Evolutionary conservation across 2,113 vertebrate genomes (phyloP), one percentile per base, ranked within the genome.

Genomic region (Pelobates fuscus): DNA sequence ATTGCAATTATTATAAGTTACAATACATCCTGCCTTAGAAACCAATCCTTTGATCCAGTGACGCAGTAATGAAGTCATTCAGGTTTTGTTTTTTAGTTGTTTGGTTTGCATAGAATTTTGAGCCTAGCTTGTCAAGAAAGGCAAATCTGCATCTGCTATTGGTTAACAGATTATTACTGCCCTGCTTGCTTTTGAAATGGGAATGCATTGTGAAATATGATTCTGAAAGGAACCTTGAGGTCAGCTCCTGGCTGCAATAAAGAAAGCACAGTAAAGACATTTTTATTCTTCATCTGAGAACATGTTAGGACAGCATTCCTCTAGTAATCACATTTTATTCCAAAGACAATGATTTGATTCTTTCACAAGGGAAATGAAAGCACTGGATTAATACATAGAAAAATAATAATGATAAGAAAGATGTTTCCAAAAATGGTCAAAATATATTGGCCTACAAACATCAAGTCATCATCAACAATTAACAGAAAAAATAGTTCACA

Each of bases 251-350:
- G 61, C 30, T 8, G 49, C 15, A n/a, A 14, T 64, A 24, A 23
- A 49, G 27, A 64, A 73, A n/a, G 37, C 24, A 60, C 18, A 27
- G 54, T 37, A 27, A 17, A 63, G 14, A 24, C 10, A 8, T 29
- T 5, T 66, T 57, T 66, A 57, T 21, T 43, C 11, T 15, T 23
- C 25, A 25, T 10, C 54, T 30, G 12, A 44, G 23, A 18, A 58
- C 71, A 74, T 58, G 71, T 44, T 49, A 66, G 24, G n/a, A n/a
- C 52, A 20, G 18, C 24, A 74, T 74, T 74, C 71, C 23, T 57
- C 30, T 23, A 10, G 26, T 74, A 74, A 74, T 74, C 63, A 25
- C n/a, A 15, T 54, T 63, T 25, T 26, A 65, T 29, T 73, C 71
- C 23, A 7, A 27, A 30, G 15, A 65, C 44, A 74, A 72, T 25